These are phyloP conservation scores for Dendrocincla fuliginosa DNA, from an alignment of 2,797 vertebrate genomes.

Conservation along the genomic window DNA sequence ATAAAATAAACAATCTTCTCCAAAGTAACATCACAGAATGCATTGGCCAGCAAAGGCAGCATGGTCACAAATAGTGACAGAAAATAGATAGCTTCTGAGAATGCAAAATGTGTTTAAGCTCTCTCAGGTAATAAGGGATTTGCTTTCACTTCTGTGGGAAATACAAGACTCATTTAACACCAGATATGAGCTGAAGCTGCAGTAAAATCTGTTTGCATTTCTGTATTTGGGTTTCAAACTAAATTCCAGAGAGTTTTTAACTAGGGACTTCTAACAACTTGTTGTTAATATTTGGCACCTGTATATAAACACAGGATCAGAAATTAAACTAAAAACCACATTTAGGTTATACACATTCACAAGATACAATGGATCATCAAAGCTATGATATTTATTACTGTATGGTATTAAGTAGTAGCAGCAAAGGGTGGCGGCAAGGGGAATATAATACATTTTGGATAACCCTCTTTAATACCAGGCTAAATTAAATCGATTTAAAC, in stretches of 20 bases:
- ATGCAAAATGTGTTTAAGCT: neutral
- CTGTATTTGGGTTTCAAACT: neutral
- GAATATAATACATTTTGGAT: neutral
- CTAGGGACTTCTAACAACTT: neutral
- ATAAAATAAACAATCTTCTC: neutral
- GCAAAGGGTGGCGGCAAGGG: neutral
- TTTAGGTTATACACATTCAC: neutral
- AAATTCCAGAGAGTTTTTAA: neutral
- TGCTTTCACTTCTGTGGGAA: conserved; percentile 4
- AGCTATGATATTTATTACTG: neutral
- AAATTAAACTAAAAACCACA: neutral
- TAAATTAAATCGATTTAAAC: neutral
- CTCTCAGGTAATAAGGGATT: neutral
- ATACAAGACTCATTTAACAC: neutral
- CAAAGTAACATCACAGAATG: neutral
- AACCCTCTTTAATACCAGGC: neutral
- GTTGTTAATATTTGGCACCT: neutral
- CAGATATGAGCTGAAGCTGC: neutral
- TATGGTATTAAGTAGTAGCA: neutral
- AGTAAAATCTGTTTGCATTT: neutral
- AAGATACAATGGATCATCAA: neutral
- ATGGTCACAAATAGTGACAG: neutral
- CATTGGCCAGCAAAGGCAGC: neutral
- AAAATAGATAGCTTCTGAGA: neutral
- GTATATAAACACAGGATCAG: neutral